Percentiles rank a stretch among this genome's conserved stretches.
Conservation (phyloP, 1,140 invertebrate species). For the Vanessa tameamea region DNA sequence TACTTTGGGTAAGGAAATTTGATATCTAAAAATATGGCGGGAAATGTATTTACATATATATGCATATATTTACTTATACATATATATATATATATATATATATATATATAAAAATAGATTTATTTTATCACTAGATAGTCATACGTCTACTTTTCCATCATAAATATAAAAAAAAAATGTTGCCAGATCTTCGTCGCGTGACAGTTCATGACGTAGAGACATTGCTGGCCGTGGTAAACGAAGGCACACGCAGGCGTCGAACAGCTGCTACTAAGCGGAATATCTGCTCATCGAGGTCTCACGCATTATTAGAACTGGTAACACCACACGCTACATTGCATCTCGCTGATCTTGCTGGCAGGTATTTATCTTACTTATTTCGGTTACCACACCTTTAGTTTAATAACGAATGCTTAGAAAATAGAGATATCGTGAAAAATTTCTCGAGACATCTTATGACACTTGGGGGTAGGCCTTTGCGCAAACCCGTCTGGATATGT, state of each 20-base stretch:
- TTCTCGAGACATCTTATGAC: neutral
- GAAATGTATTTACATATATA: too few relatives aligned
- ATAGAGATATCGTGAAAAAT: neutral
- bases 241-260: conserved; percentile 76
- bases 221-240: conserved; percentile 75
- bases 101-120: too few relatives aligned
- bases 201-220: conserved; percentile 71
- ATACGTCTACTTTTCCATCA: neutral
- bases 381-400: neutral
- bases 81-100: too few relatives aligned
- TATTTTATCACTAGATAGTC: too few relatives aligned
- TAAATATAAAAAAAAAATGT: neutral
- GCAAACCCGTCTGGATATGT: too few relatives aligned
- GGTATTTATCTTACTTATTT: conserved; percentile 36
- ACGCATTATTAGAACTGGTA: conserved; percentile 83
- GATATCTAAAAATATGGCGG: too few relatives aligned
- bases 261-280: conserved; percentile 81
- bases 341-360: conserved; percentile 86
- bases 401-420: neutral
- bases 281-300: conserved; percentile 83
- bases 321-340: conserved; percentile 82
- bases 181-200: conserved; percentile 81
- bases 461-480: too few relatives aligned
- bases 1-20: too few relatives aligned
- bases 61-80: too few relatives aligned